Base-by-base conservation (phyloP, 2,797 vertebrate species). In the Erpetoichthys calabaricus region DNA sequence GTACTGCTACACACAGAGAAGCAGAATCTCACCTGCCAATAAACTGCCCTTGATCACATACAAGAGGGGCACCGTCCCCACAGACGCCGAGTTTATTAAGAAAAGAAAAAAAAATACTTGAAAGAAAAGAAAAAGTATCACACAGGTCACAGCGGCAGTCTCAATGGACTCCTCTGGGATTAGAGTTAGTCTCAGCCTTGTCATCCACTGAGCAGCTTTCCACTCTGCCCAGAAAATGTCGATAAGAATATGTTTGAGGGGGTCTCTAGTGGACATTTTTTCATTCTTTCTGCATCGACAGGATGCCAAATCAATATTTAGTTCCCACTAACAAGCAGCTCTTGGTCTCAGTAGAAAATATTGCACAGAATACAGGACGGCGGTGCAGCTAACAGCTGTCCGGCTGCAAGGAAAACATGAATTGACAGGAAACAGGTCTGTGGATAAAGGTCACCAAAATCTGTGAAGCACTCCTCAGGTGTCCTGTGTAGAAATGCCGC, bases 311-410 rank as follows among this genome's bases (percentile, higher is more conserved):
- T 98, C 95, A 96, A 97, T 98, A 98, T 95, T 96, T 92, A 95
- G 91, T 96, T 97, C 92, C 91, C 92, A 97, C 93, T 97, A 98
- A 98, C 94, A 97, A 96, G 95, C 94, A 93, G 91, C 91, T 94
- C 87, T 80, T 91, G 92, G 92, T 97, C 92, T 95, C 88, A 90
- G 90, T 86, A 92, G 88, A 92, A 88, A 90, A 89, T 90, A 92
- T 86, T 88, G 83, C 86, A 85, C 77, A 83, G 84, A 84, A 80
- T 85, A 82, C 65, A 74, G 80, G 85, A 85, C 82, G 82, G 85
- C 83, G 85, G 80, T 78, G 80, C 85, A 86, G 89, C 89, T 84
- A 89, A 93, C 88, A 92, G 90, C 90, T 94, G 91, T 92, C 91
- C 89, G 86, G 88, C 89, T 92, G 90, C 87, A 88, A 91, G 92